Evolutionary conservation across 1,140 invertebrate genomes (phyloP), one percentile per base, ranked within the genome.

Genomic region (Diabrotica undecimpunctata): DNA sequence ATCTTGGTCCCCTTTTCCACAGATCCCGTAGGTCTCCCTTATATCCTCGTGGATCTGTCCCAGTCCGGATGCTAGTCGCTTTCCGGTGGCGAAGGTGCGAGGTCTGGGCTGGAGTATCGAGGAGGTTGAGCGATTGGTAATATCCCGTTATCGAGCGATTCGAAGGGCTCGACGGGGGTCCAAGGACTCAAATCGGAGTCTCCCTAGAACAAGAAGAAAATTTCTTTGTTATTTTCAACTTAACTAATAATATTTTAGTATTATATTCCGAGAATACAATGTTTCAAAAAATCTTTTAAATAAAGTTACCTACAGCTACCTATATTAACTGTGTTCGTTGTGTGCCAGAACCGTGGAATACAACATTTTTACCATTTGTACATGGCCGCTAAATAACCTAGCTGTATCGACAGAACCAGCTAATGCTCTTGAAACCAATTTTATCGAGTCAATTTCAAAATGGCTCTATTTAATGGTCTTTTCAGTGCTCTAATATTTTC

Each of bases 101-200:
- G 70, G 46, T 74, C 70, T 38, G 73, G 72, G 67, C 72, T 74
- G 60, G 66, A 64, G 65, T 72, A 75, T 52, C 69, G 71, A 14
- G 70, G 68, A 35, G 74, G 76, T 70, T 36, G 77, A 54, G 75
- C 75, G 64, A 72, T 68, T 57, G 70, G 55, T 39, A 70, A 69
- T 62, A 74, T 70, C 57, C 68, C 64, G 51, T 74, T 58, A 74
- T 72, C 60, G 69, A 71, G 65, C 73, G 71, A 64, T 69, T 72
- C 65, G 38, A 70, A 68, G 41, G 69, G 55, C 39, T 71, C 71
- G 67, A 75, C 74, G 41, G 72, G 72, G 12, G 72, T 66, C 72
- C 75, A 75, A 35, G 72, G 72, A 66, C 72, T 79, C 77, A 79
- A 72, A 79, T 79, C 76, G 77, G 77, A 65, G 77, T 79, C 75